Percentiles rank a stretch among this genome's conserved stretches.
phyloP scores from a whole-genome alignment of 2,113 vertebrate genomes.

The Megalops atlanticus region DNA sequence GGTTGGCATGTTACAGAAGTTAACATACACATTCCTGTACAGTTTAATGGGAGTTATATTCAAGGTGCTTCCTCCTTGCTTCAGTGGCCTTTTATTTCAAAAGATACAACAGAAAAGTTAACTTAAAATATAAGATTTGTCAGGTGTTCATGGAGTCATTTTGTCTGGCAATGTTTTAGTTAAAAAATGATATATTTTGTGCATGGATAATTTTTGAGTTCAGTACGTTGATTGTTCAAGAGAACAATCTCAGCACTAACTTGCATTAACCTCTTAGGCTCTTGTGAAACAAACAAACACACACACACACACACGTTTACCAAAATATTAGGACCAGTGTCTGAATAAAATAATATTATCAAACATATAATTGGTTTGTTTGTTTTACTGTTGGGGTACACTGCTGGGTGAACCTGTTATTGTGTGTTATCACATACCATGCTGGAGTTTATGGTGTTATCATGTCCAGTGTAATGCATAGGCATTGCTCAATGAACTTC shows the following conservation, averaged over 20 bases:
- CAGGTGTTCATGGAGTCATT: background rate
- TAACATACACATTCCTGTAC: background rate
- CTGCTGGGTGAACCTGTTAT: background rate
- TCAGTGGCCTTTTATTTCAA: background rate
- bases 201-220: background rate
- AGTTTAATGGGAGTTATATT: background rate
- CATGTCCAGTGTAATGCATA: background rate
- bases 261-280: background rate
- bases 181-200: background rate
- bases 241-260: background rate
- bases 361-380: background rate
- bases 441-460: conserved; percentile 4
- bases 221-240: background rate
- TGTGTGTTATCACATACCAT: background rate
- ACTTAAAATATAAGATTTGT: background rate
- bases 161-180: too few species aligned
- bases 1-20: background rate
- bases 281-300: too few species aligned
- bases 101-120: background rate
- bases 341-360: background rate
- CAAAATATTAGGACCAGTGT: background rate
- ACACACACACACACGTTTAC: background rate
- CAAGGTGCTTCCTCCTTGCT: background rate
- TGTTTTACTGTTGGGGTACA: background rate
- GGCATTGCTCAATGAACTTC: background rate